Evolutionary conservation across 2,888 invertebrate genomes (phyloP).

Genomic region (Tetropium fuscum): DNA sequence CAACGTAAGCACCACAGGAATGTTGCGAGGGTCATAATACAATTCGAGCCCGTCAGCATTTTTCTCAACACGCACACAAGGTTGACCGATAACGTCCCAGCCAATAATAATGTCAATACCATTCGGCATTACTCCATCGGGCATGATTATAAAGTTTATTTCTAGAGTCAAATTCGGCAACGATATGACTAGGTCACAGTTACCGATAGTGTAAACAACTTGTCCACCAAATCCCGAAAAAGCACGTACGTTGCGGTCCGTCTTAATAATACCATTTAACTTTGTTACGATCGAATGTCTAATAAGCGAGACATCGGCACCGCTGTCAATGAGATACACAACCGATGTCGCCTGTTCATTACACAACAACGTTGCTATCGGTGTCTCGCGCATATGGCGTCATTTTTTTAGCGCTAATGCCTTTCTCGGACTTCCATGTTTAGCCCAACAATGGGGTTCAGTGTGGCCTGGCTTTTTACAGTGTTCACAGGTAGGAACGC

Average conservation of each 20-base stretch:
- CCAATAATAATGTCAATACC: constrained; percentile 15
- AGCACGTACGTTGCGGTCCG: constrained; percentile 9
- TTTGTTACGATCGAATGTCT: constrained; percentile 21
- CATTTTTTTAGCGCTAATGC: constrained; percentile 24
- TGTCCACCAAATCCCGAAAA: constrained; percentile 34
- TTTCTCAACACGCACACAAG: not conserved
- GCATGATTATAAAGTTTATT: not conserved
- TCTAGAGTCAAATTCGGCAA: not conserved
- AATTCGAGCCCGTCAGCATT: not conserved
- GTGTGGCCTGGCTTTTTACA: constrained; percentile 39
- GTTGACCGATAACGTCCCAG: constrained; percentile 3
- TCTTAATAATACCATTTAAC: not conserved
- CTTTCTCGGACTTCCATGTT: constrained; percentile 35
- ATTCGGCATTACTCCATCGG: not conserved
- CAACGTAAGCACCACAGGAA: not conserved
- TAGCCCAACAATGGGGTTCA: constrained; percentile 35
- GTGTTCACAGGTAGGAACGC: constrained; percentile 21
- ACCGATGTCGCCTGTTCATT: constrained; percentile 26
- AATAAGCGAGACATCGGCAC: constrained; percentile 40
- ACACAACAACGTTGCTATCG: constrained; percentile 36
- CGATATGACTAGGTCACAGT: constrained; percentile 31
- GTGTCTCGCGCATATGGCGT: constrained; percentile 27
- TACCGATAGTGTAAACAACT: constrained; percentile 31
- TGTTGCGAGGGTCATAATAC: not conserved
- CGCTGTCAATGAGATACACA: constrained; percentile 41